A percentile compares a stretch with the other conserved stretches of the same genome.
Evolutionary conservation across 1,140 invertebrate species (phyloP).

Genomic region (Coboldia fuscipes): DNA sequence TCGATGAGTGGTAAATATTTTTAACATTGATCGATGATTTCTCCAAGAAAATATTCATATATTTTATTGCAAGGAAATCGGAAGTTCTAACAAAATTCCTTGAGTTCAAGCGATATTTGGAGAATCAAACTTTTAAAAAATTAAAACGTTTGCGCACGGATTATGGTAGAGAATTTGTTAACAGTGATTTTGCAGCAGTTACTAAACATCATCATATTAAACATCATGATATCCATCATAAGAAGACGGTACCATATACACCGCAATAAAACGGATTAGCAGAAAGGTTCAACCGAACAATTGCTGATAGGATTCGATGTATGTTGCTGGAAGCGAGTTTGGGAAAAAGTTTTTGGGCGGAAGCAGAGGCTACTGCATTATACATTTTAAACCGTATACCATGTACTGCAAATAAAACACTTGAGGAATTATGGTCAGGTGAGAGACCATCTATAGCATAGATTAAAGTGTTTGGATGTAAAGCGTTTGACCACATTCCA

Average conservation of each 20-base stretch:
- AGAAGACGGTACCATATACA: conserved; percentile 11
- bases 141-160: conserved; percentile 11
- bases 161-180: conserved; percentile 12
- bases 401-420: neutral
- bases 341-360: conserved; percentile 20
- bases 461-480: conserved; percentile 12
- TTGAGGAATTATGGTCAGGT: neutral
- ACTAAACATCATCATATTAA: conserved; percentile 4
- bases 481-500: conserved; percentile 7
- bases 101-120: conserved; percentile 2
- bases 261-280: conserved; percentile 16
- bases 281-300: conserved; percentile 12
- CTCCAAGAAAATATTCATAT: conserved; percentile 11
- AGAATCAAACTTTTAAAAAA: conserved; percentile 9
- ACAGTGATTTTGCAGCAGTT: conserved; percentile 1
- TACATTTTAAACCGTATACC: conserved; percentile 3
- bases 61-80: conserved; percentile 12
- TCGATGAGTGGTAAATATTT: conserved; percentile 10
- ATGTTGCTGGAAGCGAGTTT: conserved; percentile 12
- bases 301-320: conserved; percentile 10
- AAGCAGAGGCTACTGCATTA: conserved; percentile 18
- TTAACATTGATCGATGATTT: conserved; percentile 19
- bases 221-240: conserved; percentile 4
- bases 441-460: too few species aligned
- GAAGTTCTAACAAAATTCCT: too few species aligned